Evolutionary conservation across 2,113 vertebrate species (phyloP).

Genomic region (Takifugu flavidus): DNA sequence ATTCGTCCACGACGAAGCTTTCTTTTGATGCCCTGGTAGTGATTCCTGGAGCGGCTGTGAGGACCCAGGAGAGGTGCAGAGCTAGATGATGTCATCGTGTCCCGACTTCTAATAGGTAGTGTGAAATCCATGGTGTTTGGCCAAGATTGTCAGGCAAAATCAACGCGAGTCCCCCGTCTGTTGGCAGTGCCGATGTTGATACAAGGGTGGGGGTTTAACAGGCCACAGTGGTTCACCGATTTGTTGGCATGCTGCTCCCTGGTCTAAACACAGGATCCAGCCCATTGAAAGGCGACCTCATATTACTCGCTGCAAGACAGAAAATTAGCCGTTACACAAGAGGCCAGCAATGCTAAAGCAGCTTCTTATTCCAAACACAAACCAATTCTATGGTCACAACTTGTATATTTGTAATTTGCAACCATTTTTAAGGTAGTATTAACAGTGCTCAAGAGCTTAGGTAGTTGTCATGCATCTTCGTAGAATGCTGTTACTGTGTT

Average conservation of each 20-base stretch:
- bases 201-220: slow-evolving; percentile 38
- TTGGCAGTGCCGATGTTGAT: slow-evolving; percentile 21
- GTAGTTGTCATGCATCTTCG: too few relatives aligned
- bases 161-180: slow-evolving; percentile 21
- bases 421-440: too few relatives aligned
- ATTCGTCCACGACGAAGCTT: slow-evolving; percentile 86
- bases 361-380: too few relatives aligned
- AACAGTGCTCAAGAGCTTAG: too few relatives aligned
- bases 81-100: slow-evolving; percentile 32
- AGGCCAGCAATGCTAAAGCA: too few relatives aligned
- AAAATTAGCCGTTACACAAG: not conserved
- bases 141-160: slow-evolving; percentile 31
- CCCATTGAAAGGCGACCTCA: slow-evolving; percentile 72
- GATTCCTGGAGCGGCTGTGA: slow-evolving; percentile 42
- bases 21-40: slow-evolving; percentile 75
- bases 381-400: too few relatives aligned
- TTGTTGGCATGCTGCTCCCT: slow-evolving; percentile 61
- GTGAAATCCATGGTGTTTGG: slow-evolving; percentile 64
- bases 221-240: slow-evolving; percentile 55
- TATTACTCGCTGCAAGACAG: slow-evolving; percentile 69
- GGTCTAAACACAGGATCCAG: slow-evolving; percentile 63
- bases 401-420: not conserved
- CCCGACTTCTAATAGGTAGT: slow-evolving; percentile 40
- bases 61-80: slow-evolving; percentile 42
- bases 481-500: too few relatives aligned